Conservation (phyloP, 1,140 invertebrate species). For the Hetaerina americana region DNA sequence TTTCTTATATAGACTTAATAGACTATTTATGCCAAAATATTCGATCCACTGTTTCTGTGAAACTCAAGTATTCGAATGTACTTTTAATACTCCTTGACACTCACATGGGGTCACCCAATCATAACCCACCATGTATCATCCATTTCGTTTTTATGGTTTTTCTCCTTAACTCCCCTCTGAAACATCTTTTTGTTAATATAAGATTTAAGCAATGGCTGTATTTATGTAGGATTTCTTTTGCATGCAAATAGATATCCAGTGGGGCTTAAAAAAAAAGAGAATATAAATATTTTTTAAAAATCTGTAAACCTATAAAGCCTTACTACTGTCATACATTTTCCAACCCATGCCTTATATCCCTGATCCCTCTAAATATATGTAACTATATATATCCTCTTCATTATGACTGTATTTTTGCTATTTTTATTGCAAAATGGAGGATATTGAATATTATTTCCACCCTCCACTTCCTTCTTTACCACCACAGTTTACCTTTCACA, state of each 20-base stretch:
- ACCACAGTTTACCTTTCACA: neutral
- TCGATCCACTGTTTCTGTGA: neutral
- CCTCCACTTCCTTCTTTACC: neutral
- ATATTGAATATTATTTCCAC: conserved; percentile 1
- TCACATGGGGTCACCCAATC: neutral
- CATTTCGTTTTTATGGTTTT: neutral
- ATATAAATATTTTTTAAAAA: neutral
- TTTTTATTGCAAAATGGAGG: neutral
- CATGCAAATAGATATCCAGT: neutral
- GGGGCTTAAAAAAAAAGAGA: neutral
- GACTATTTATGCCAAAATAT: too few relatives aligned
- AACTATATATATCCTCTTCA: neutral
- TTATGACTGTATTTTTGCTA: neutral
- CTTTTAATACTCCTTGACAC: neutral
- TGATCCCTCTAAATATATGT: neutral
- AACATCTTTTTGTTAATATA: neutral
- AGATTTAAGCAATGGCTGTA: neutral
- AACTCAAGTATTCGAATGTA: neutral
- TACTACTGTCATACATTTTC: neutral
- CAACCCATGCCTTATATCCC: neutral
- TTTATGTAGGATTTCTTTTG: neutral
- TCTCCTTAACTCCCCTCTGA: neutral
- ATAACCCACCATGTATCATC: neutral
- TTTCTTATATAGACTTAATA: too few relatives aligned
- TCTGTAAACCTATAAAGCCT: neutral